Conservation (phyloP, 2,113 vertebrate genomes). For the Chlorodrepanis virens region DNA sequence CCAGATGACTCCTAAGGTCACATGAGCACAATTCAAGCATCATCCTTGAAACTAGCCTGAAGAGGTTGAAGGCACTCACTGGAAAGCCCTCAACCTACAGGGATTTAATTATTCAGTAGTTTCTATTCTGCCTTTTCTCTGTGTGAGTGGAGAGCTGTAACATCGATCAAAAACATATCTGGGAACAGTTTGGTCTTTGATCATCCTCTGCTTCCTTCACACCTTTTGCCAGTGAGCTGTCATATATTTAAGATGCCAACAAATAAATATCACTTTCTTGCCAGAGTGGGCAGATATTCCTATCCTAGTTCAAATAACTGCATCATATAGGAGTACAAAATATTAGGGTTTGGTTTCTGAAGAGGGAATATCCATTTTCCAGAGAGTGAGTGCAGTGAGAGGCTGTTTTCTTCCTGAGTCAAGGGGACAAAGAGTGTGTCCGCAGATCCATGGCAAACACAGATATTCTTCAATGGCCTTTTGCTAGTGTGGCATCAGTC, state of each 20-base stretch:
- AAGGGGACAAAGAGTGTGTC: not conserved
- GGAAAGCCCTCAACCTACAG: not conserved
- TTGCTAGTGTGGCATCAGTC: not conserved
- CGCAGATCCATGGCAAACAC: not conserved
- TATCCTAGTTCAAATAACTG: not conserved
- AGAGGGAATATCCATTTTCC: not conserved
- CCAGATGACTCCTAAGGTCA: constrained; percentile 25
- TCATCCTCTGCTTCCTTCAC: not conserved
- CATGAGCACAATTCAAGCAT: not conserved
- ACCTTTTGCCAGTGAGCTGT: not conserved
- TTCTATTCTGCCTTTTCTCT: not conserved
- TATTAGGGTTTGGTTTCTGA: not conserved
- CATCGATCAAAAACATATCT: not conserved
- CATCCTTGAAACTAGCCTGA: not conserved
- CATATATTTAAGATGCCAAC: not conserved
- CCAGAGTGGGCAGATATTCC: not conserved
- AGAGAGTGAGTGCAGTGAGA: not conserved
- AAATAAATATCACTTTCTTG: not conserved
- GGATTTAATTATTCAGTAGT: constrained; percentile 1
- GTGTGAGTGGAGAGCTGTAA: not conserved
- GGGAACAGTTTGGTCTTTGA: not conserved
- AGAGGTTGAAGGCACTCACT: not conserved
- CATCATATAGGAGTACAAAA: not conserved
- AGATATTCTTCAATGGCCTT: not conserved
- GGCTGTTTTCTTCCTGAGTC: not conserved